Evolutionary conservation across 2,797 vertebrate genomes (phyloP), one percentile per base, ranked within the genome.

Genomic region (Vespertilio murinus): DNA sequence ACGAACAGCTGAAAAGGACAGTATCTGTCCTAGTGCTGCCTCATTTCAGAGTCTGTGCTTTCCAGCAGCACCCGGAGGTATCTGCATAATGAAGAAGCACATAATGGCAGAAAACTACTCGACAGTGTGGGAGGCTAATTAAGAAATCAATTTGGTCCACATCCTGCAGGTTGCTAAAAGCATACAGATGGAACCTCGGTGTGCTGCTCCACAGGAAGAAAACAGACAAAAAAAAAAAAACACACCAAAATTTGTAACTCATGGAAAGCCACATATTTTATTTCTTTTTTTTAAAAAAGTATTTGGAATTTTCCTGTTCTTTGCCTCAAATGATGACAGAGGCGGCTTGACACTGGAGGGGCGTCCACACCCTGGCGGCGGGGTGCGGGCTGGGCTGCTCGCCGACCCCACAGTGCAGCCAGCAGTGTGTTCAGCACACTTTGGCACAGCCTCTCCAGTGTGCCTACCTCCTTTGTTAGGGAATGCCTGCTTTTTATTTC

Each of bases 51-150:
- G 45, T 52, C 91, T 61, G 22, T 18, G 73, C 25, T 93, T 83
- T 79, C 90, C 52, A 17, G 7, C 23, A 65, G 59, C 47, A 93
- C 33, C 40, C 22, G 42, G 79, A 42, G 86, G 38, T 47, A 96
- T 96, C 70, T 97, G 94, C 96, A 96, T 97, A 96, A 96, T 70
- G 94, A 97, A 93, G 91, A 96, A 97, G 95, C 61, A 95, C 93
- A 96, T 96, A 96, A 97, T 97, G 94, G 95, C 70, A 93, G 91
- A 96, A 96, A 97, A 96, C 94, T 94, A 88, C 88, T 95, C 70
- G n/a, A 78, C 77, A 96, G 91, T 85, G 90, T 79, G 91, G 80
- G 84, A 91, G 90, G 91, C 79, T 90, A 94, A 97, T 97, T 96
- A 96, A 94, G 91, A 71, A 96, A 94, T 93, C 94, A 95, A 96